These are phyloP conservation scores for Ceratosolen fusciceps DNA, from an alignment of 1,140 invertebrate species.

Conservation along the genomic window DNA sequence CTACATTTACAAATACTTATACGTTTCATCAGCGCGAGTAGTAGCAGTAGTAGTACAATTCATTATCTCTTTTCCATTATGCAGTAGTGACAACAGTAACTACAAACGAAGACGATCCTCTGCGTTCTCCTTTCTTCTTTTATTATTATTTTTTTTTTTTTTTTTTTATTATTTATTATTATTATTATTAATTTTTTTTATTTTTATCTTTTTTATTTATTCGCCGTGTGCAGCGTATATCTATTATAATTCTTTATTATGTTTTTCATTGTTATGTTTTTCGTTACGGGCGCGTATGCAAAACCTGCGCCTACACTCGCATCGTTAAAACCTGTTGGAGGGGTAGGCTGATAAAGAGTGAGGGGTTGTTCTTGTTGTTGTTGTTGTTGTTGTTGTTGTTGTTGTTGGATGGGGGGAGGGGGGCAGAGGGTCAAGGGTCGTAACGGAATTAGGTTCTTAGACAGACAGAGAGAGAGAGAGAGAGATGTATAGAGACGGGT, in stretches of 20 bases:
- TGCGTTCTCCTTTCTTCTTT: neutral
- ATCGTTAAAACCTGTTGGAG: neutral
- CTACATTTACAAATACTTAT: conserved; percentile 69
- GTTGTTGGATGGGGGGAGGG: too few species aligned
- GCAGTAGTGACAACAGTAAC: conserved; percentile 41
- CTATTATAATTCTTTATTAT: neutral
- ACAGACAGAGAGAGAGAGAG: too few species aligned
- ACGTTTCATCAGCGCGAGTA: conserved; percentile 58
- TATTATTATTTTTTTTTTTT: conserved; percentile 5
- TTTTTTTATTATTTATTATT: too few species aligned
- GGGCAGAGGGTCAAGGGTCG: too few species aligned
- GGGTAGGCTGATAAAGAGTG: conserved; percentile 7
- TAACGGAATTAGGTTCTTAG: too few species aligned
- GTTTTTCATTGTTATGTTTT: neutral
- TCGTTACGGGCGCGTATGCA: neutral
- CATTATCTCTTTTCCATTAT: conserved; percentile 25
- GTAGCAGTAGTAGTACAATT: conserved; percentile 27
- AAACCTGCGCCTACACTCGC: neutral
- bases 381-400: too few species aligned
- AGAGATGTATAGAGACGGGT: too few species aligned
- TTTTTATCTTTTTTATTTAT: too few species aligned
- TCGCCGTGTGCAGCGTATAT: too few species aligned
- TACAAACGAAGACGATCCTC: conserved; percentile 1
- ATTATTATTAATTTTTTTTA: too few species aligned
- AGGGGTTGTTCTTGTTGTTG: too few species aligned